These are phyloP conservation scores for Perdita meconis DNA, from an alignment of 2,888 invertebrate species.

Conservation along the genomic window DNA sequence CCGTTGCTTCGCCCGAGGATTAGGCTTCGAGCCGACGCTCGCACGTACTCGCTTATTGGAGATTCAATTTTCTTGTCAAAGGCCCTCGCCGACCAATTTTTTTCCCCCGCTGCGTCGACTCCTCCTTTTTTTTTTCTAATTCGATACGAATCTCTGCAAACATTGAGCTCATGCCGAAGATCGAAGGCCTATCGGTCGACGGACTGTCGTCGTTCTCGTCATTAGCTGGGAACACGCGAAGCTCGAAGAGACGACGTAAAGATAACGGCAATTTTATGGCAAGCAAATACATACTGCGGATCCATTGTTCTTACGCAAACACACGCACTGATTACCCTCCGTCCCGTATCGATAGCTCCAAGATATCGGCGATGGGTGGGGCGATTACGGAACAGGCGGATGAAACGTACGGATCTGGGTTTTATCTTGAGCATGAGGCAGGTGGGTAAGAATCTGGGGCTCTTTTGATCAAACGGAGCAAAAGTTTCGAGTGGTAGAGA, in stretches of 20 bases:
- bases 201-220: too few relatives aligned
- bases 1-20: constrained; percentile 61
- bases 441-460: too few relatives aligned
- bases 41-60: constrained; percentile 65
- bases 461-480: too few relatives aligned
- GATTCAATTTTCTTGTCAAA: constrained; percentile 65
- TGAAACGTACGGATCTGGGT: too few relatives aligned
- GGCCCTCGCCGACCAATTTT: constrained; percentile 24
- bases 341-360: background rate
- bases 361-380: background rate
- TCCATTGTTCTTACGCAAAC: background rate
- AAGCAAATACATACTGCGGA: too few relatives aligned
- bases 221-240: too few relatives aligned
- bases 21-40: constrained; percentile 66
- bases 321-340: background rate
- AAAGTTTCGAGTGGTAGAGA: too few relatives aligned
- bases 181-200: too few relatives aligned
- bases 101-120: background rate
- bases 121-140: constrained; percentile 37
- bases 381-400: background rate
- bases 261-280: too few relatives aligned
- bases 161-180: too few relatives aligned
- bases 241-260: too few relatives aligned
- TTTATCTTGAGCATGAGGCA: too few relatives aligned
- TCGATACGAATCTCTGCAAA: constrained; percentile 5